Percentiles rank a stretch among this genome's conserved stretches.
Evolutionary conservation across 2,888 invertebrate species (phyloP).

Genomic region (Hirtodrosophila histrioides): DNA sequence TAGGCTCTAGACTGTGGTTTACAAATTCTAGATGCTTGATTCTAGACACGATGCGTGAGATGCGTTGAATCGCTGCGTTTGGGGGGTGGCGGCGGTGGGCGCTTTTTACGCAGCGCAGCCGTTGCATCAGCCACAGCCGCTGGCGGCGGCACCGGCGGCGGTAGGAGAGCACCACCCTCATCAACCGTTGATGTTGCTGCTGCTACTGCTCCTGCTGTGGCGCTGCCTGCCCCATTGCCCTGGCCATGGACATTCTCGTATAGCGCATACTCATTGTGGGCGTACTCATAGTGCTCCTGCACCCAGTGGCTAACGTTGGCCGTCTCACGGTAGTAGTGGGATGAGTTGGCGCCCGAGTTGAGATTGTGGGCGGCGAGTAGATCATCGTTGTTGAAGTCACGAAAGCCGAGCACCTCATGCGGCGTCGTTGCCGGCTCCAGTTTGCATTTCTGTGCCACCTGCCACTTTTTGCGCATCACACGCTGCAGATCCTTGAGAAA

Average conservation of each 20-base stretch:
- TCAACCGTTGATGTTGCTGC: neutral
- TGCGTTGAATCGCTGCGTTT: conserved; percentile 95
- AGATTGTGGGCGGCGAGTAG: conserved; percentile 81
- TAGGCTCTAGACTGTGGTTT: neutral
- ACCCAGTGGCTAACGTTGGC: conserved; percentile 96
- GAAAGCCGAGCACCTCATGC: conserved; percentile 95
- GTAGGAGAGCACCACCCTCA: conserved; percentile 84
- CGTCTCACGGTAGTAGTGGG: conserved; percentile 84
- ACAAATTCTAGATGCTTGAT: too few relatives aligned
- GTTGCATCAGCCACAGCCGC: conserved; percentile 47
- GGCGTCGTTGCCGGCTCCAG: conserved; percentile 94
- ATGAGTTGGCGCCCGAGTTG: conserved; percentile 77
- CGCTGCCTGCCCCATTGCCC: conserved; percentile 32
- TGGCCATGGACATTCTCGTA: conserved; percentile 90
- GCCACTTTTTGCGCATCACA: conserved; percentile 97
- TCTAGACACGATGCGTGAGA: conserved; percentile 86
- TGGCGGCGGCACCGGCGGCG: conserved; percentile 51
- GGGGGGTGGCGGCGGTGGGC: conserved; percentile 95
- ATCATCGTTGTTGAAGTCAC: conserved; percentile 89
- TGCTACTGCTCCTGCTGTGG: neutral
- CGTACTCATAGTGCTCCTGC: conserved; percentile 89
- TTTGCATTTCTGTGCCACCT: conserved; percentile 96
- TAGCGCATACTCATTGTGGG: conserved; percentile 82
- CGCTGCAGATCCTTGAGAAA: conserved; percentile 95
- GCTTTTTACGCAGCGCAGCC: conserved; percentile 86